Conservation (phyloP, 2,797 vertebrate species). For the Taenioides sp. region DNA sequence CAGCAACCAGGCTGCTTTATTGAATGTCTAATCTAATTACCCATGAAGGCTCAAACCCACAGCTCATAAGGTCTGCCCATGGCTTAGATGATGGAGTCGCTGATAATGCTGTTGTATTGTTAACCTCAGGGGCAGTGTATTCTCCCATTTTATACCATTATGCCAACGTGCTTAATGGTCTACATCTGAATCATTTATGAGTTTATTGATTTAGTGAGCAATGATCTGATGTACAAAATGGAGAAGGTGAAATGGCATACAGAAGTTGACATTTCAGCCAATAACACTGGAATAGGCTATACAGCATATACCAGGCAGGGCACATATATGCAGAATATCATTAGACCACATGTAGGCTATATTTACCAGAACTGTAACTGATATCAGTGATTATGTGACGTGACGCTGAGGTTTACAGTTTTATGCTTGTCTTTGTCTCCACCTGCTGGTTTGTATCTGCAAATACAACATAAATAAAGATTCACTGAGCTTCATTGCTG, state of each 20-base stretch:
- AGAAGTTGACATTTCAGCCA: background rate
- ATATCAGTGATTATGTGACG: background rate
- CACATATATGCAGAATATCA: background rate
- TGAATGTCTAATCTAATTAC: constrained; percentile 4
- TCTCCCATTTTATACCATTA: background rate
- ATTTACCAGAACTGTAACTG: background rate
- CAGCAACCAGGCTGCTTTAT: background rate
- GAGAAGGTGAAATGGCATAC: background rate
- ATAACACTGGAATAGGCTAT: background rate
- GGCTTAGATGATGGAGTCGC: background rate
- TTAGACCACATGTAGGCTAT: background rate
- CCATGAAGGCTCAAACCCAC: background rate
- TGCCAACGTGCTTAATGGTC: constrained; percentile 32
- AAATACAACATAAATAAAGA: constrained; percentile 19
- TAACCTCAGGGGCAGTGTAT: background rate
- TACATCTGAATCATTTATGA: constrained; percentile 55
- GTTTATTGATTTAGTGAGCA: constrained; percentile 40
- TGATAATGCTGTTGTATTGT: constrained; percentile 5
- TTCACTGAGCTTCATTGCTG: no score
- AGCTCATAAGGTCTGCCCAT: background rate
- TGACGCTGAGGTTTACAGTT: background rate
- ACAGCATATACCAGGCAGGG: background rate
- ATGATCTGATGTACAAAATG: constrained; percentile 23
- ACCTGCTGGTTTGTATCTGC: constrained; percentile 17
- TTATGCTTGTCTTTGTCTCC: constrained; percentile 41